Base-by-base conservation (phyloP, 2,797 vertebrate genomes). In the Florisuga fusca region DNA sequence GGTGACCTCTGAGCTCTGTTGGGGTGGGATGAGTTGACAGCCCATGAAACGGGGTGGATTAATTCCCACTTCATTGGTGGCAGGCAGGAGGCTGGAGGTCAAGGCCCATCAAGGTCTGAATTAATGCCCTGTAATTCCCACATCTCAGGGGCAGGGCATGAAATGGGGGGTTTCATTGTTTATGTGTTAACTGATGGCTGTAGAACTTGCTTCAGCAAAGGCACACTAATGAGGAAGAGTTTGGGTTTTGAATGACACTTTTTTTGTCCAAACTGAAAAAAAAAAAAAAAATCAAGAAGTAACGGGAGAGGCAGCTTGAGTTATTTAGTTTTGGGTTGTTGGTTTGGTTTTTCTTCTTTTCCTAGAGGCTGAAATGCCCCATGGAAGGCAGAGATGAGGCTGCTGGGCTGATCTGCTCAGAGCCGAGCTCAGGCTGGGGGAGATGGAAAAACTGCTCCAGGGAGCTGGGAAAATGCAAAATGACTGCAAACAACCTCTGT, bases 111-210 rank as follows among this genome's bases (percentile, higher is more conserved):
- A 95, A 93, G 79, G 67, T 64, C 25, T 88, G 92, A 95, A 96
- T 96, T 94, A 94, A 86, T 88, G 80, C 64, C 77, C 61, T 29
- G 38, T 76, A 76, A 89, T 90, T 91, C 89, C 73, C 66, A 67
- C 79, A 27, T 15, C 19, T 8, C 45, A 67, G 76, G 55, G 71
- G 63, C 71, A 86, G 71, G 82, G n/a, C 50, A 9, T 81, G 29
- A 88, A 78, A 80, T 58, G 51, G 81, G 81, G 69, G 54, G 18
- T 93, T 95, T 96, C 94, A 96, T 97, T 96, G 92, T 95, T 94
- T 20, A 89, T 73, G 45, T 53, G 67, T 74, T 94, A 92, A 95
- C 73, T 95, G 95, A 91, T 87, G 89, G 89, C 41, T 79, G 22
- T 48, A 74, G 78, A 66, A 57, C 45, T 72, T 46, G 38, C 64